Evolutionary conservation across 1,140 invertebrate genomes (phyloP).

Genomic region (Anoplophora glabripennis): DNA sequence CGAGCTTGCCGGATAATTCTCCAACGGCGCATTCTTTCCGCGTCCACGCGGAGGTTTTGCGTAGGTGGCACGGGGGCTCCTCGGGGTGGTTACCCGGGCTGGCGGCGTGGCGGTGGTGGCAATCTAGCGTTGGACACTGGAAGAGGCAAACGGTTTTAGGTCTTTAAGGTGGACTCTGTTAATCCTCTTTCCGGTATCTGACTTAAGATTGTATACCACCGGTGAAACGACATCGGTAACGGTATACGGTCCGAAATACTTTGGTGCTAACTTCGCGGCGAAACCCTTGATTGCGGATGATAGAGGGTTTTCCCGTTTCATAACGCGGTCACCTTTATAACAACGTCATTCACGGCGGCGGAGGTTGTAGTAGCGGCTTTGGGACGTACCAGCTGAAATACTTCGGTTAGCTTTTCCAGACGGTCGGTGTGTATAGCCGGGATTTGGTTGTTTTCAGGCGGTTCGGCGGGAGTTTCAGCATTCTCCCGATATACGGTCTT

Average conservation of each 20-base stretch:
- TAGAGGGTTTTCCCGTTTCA: conserved; percentile 19
- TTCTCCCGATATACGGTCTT: neutral
- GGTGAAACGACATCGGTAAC: conserved; percentile 2
- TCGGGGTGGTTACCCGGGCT: too few relatives aligned
- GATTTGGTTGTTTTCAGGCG: neutral
- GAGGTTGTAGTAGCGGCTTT: conserved; percentile 5
- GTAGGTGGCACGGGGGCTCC: too few relatives aligned
- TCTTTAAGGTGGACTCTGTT: neutral
- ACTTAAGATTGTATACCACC: conserved; percentile 17
- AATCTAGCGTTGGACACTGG: too few relatives aligned
- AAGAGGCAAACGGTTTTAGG: neutral
- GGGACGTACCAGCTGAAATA: too few relatives aligned
- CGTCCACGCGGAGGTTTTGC: too few relatives aligned
- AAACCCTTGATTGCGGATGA: conserved; percentile 16
- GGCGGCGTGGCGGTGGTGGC: too few relatives aligned
- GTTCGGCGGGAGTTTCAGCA: neutral
- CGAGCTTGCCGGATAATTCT: too few relatives aligned
- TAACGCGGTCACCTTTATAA: conserved; percentile 16
- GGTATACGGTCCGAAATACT: conserved; percentile 26
- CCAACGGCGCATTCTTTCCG: too few relatives aligned
- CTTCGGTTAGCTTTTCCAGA: conserved; percentile 7
- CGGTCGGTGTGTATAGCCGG: neutral
- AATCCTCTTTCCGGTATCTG: neutral
- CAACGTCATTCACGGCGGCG: conserved; percentile 16
- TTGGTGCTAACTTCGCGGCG: conserved; percentile 23